Percentiles rank a stretch among this genome's conserved stretches.
Conservation (phyloP, 1,140 invertebrate genomes). For the Thrips palmi region DNA sequence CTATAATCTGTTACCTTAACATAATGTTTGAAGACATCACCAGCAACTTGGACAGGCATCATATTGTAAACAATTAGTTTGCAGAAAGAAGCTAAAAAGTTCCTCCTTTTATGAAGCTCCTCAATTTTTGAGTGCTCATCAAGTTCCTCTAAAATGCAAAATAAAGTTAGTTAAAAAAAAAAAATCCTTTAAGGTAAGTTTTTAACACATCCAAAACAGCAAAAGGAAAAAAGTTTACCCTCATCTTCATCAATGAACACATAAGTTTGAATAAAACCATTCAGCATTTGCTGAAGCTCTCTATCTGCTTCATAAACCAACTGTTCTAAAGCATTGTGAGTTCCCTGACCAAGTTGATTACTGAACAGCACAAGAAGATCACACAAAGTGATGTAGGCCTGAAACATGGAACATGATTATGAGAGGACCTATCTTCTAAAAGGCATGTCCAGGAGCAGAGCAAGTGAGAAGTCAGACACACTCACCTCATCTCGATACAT, state of each 20-base stretch:
- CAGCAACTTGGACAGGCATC: slow-evolving; percentile 75
- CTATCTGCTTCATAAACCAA: slow-evolving; percentile 70
- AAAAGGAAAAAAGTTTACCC: slow-evolving; percentile 26
- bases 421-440: background rate
- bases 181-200: background rate
- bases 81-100: slow-evolving; percentile 90
- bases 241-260: slow-evolving; percentile 82
- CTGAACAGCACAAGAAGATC: slow-evolving; percentile 92
- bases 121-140: slow-evolving; percentile 92
- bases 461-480: background rate
- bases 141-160: slow-evolving; percentile 43
- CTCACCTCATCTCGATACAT: slow-evolving; percentile 20
- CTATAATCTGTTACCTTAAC: slow-evolving; percentile 80
- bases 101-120: slow-evolving; percentile 86
- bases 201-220: background rate
- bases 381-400: slow-evolving; percentile 87
- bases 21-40: slow-evolving; percentile 94
- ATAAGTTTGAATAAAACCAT: slow-evolving; percentile 81
- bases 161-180: slow-evolving; percentile 1
- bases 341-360: slow-evolving; percentile 49
- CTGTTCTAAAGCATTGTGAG: slow-evolving; percentile 36
- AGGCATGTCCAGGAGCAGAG: background rate
- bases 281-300: slow-evolving; percentile 62
- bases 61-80: slow-evolving; percentile 97
- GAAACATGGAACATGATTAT: slow-evolving; percentile 14